Base-by-base conservation (phyloP, 2,797 vertebrate genomes). In the Prunella strophiata region DNA sequence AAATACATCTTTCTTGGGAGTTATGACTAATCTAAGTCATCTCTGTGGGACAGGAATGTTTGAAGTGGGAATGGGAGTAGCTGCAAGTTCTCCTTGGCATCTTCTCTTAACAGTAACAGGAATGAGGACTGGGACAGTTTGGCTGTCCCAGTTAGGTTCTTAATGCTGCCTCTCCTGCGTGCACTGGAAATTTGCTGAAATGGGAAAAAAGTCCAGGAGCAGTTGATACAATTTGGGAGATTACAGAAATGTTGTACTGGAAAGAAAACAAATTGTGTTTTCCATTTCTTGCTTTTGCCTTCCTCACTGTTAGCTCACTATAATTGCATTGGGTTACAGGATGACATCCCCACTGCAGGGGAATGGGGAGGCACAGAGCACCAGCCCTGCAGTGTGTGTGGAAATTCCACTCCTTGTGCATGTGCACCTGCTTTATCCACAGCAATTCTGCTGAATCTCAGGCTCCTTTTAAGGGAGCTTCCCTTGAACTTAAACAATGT, bases 321-420 rank as follows among this genome's bases (percentile, higher is more conserved):
- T 22, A 30, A 19, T 36, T 21, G 5, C n/a, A 12, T 0, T 12
- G 50, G 29, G 2, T 62, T 50, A 20, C 48, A 5, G 17, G 29
- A 20, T 9, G 65, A 2, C 15, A 15, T 32, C 63, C 47, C 48
- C 62, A 13, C 16, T 25, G 83, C 10, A 57, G 50, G 4, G 72
- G 48, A 34, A 14, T 0, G 7, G 76, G 77, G 70, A 45, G 43
- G 51, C 16, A 4, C 63, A 59, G 15, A 18, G 45, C 48, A 48
- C 10, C 80, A 30, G 0, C 11, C 25, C 38, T 5, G 0, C 1
- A 25, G 25, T 0, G 7, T 4, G 48, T 27, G 52, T 43, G 65
- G 12, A 48, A n/a, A 9, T 8, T 3, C 1, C 4, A 1, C 30
- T 66, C 5, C 81, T 6, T 30, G 30, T 20, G 25, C 48, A 11